phyloP scores from a whole-genome alignment of 2,113 vertebrate species.

The Diglossa brunneiventris region DNA sequence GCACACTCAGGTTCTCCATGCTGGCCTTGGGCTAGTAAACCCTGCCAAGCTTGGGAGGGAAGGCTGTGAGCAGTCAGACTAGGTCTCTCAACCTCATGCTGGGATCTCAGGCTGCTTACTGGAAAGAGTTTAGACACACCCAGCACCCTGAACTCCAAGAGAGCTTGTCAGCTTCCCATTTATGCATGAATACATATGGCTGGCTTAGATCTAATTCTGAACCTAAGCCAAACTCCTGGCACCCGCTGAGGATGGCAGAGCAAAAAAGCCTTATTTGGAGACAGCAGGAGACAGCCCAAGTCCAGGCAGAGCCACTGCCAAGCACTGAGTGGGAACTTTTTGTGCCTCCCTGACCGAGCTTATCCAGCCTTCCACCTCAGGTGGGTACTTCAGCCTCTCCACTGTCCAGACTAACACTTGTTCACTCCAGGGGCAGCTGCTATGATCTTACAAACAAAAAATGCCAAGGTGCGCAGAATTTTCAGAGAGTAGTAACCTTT shows the following conservation, averaged over 20 bases:
- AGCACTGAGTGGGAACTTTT: neutral
- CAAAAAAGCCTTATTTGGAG: neutral
- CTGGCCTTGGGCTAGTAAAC: neutral
- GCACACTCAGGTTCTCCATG: neutral
- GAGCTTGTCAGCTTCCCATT: neutral
- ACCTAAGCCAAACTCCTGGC: neutral
- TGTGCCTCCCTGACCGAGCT: neutral
- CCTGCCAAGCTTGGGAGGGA: neutral
- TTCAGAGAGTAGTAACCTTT: neutral
- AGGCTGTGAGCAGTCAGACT: neutral
- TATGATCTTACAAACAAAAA: neutral
- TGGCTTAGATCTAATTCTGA: neutral
- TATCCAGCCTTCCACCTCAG: accelerated
- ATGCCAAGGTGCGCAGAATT: neutral
- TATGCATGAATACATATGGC: neutral
- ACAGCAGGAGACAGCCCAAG: neutral
- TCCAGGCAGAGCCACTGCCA: neutral
- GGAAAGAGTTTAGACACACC: neutral
- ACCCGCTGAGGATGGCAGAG: neutral
- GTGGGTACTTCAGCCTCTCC: neutral
- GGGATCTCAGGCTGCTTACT: neutral
- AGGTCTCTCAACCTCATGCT: neutral
- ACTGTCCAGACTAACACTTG: neutral
- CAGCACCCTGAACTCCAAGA: neutral
- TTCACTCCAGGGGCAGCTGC: neutral